phyloP scores from a whole-genome alignment of 2,888 invertebrate species.

The Lepidocyrtinus sp. region DNA sequence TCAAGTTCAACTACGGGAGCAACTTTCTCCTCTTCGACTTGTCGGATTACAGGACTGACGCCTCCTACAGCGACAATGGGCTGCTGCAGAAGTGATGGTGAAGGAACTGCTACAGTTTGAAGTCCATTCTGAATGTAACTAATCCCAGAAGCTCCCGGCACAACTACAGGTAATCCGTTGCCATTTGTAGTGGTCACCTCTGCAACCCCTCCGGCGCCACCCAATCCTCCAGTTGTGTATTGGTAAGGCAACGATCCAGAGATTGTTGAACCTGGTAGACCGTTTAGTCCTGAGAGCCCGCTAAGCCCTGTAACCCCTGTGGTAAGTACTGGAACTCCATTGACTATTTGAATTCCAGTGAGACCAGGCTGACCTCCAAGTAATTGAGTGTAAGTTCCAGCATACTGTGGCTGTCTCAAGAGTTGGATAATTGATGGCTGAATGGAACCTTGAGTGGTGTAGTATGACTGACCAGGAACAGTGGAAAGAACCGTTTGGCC shows the following conservation, averaged over 20 bases:
- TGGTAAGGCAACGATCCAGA: background rate
- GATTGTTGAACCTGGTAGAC: background rate
- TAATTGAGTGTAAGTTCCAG: background rate
- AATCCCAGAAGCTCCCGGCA: slow-evolving; percentile 19
- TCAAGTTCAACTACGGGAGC: slow-evolving; percentile 22
- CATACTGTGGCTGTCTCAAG: slow-evolving; percentile 4
- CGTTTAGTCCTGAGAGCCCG: background rate
- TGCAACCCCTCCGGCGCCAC: background rate
- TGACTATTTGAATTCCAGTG: background rate
- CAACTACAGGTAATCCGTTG: slow-evolving; percentile 25
- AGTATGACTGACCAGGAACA: background rate
- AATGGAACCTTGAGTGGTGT: background rate
- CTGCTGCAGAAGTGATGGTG: background rate
- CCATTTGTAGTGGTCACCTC: background rate
- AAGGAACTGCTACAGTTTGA: background rate
- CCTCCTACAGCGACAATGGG: background rate
- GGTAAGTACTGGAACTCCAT: background rate
- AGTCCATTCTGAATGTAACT: background rate
- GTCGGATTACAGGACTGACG: slow-evolving; percentile 22
- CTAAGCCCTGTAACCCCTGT: background rate
- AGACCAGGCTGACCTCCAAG: slow-evolving; percentile 1
- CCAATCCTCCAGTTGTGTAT: background rate
- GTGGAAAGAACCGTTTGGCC: slow-evolving; percentile 3
- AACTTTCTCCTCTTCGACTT: slow-evolving; percentile 10
- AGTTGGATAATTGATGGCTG: slow-evolving; percentile 13